Evolutionary conservation across 2,113 vertebrate genomes (phyloP), one percentile per base, ranked within the genome.

Genomic region (Proterorhinus semilunaris): DNA sequence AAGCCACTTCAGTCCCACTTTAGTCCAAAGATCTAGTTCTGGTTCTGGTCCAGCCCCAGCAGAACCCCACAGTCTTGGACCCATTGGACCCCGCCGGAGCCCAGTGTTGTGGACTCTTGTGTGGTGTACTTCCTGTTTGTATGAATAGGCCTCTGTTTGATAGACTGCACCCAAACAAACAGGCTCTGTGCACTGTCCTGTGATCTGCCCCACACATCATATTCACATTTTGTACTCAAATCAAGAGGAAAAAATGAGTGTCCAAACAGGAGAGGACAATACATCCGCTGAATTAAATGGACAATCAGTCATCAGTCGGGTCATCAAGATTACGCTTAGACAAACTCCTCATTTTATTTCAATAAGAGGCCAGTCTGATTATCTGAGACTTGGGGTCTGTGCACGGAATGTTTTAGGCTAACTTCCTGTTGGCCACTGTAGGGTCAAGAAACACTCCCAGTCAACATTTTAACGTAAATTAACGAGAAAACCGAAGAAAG

Each of bases 141-240:
- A 61, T 61, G 58, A 61, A 61, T 61, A 42, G 58, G 58, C 12
- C 58, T 61, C 58, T 45, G 42, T 45, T 42, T 61, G 36, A 44
- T 15, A 4, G 42, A 45, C 58, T n/a, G 58, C 13, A 10, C 58
- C 13, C 36, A 61, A n/a, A 61, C 58, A 61, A 61, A 61, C 58
- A 44, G 58, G 42, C 58, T 61, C 42, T 61, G 58, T 61, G 42
- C 58, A n/a, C 12, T 61, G 42, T 61, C 36, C 43, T 61, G 43
- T n/a, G 58, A 44, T 43, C 58, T 44, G 42, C 36, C 43, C 57
- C 10, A 55, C 21, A 21, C 5, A 55, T 55, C 53, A 6, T 16
- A 55, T 21, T 27, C 53, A 27, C 17, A 55, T 10, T 55, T 55
- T 21, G 10, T n/a, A 17, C 17, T 55, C 53, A 55, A 10, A 55